Conservation (phyloP, 2,888 invertebrate genomes). For the Chrysodeixis includens region DNA sequence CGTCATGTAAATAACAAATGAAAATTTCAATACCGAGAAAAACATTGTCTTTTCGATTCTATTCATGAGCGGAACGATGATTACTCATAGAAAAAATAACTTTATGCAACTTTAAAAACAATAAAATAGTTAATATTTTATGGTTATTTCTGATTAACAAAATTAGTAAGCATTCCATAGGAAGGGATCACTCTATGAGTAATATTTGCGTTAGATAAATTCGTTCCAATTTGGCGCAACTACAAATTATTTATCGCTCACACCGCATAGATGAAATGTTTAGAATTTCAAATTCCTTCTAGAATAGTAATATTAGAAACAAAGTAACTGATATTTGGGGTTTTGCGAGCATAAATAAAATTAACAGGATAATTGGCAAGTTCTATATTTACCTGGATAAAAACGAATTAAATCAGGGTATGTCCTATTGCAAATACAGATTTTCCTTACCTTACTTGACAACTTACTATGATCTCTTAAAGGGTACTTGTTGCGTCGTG, state of each 20-base stretch:
- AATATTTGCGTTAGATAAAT: not conserved
- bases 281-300: not conserved
- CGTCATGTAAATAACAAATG: not conserved
- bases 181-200: not conserved
- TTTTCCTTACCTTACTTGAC: constrained; percentile 27
- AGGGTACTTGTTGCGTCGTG: too few relatives aligned
- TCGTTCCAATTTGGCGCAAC: not conserved
- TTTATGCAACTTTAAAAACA: not conserved
- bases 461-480: too few relatives aligned
- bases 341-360: too few relatives aligned
- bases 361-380: too few relatives aligned
- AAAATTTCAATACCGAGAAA: constrained; percentile 1
- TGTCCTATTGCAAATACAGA: constrained; percentile 10
- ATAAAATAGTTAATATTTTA: not conserved
- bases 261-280: not conserved
- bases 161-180: not conserved
- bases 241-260: not conserved
- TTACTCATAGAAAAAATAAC: not conserved
- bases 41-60: not conserved
- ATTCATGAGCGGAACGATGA: not conserved
- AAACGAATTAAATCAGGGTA: not conserved
- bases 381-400: too few relatives aligned
- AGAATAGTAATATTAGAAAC: not conserved
- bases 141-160: not conserved
- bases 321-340: too few relatives aligned